Evolutionary conservation across 2,797 vertebrate species (phyloP).

Genomic region (Cichlasoma orientale): DNA sequence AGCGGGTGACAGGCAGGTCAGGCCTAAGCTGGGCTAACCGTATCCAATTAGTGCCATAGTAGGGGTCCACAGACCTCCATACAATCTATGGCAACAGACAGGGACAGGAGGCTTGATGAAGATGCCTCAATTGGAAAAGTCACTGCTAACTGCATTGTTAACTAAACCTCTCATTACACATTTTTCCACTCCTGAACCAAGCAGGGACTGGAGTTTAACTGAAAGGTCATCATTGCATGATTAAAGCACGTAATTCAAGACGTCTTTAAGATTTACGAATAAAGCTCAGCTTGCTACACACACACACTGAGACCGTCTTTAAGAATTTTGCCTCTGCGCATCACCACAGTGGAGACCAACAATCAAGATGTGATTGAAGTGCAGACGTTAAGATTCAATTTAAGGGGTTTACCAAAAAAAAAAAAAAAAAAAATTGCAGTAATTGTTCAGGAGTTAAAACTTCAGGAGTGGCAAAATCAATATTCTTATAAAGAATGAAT

Average conservation of each 20-base stretch:
- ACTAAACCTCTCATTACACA: slow-evolving; percentile 55
- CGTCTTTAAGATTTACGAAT: not conserved
- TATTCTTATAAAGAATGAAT: not conserved
- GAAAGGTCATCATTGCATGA: slow-evolving; percentile 6
- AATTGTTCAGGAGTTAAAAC: not conserved
- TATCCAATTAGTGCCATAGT: slow-evolving; percentile 64
- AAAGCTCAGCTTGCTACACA: not conserved
- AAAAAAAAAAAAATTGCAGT: too few species aligned
- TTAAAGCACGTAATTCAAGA: slow-evolving; percentile 4
- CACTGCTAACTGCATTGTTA: slow-evolving; percentile 31
- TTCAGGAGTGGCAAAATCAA: not conserved
- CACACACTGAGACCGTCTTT: not conserved
- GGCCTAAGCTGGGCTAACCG: slow-evolving; percentile 67
- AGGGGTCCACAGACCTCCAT: slow-evolving; percentile 29
- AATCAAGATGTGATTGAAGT: not conserved
- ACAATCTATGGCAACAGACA: slow-evolving; percentile 50
- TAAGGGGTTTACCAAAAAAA: not conserved
- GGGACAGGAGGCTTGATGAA: slow-evolving; percentile 38
- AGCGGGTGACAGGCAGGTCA: slow-evolving; percentile 71
- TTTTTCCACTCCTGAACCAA: slow-evolving; percentile 54
- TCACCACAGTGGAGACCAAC: not conserved
- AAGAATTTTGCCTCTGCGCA: not conserved
- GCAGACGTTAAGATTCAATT: not conserved
- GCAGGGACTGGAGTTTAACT: not conserved
- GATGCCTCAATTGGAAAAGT: slow-evolving; percentile 56